Evolutionary conservation across 1,140 invertebrate species (phyloP), one percentile per base, ranked within the genome.

Genomic region (Maniola jurtina): DNA sequence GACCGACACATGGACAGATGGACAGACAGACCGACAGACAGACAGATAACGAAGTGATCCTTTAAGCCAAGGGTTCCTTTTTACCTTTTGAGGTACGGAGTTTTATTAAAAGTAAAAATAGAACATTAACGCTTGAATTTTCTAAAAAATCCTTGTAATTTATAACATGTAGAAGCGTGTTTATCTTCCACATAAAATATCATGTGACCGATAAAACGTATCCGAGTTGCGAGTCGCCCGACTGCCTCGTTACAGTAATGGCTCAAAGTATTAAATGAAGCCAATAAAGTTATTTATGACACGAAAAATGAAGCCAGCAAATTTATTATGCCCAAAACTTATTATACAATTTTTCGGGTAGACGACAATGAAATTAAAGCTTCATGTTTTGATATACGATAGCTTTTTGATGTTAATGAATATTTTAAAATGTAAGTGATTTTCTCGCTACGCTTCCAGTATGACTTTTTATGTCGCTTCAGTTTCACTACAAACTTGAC

Each of bases 201-300:
- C 48, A 52, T 52, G 48, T 52, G 48, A 52, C 48, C 48, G 15
- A 16, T 52, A 52, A 52, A 52, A 52, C 16, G 48, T 48, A 48
- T 14, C 14, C 48, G 48, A 52, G 14, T 52, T 13, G 48, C 15
- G 48, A 52, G 14, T 52, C 16, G 48, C 15, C 48, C 14, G 48
- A 52, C 48, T 16, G 2, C 48, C 48, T 52, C 48, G 48, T 52
- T 52, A 52, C 48, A 25, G 48, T 52, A 52, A 52, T 52, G 48
- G 48, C 48, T 52, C 48, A 52, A 52, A 52, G 48, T 52, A 52
- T 52, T 52, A 52, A 52, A 52, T 52, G 48, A 52, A 52, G 48
- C 48, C 48, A 52, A 52, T 52, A 52, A 52, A 52, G 48, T 52
- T 52, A 52, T 52, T 52, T 52, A 52, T 52, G 15, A 52, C 48